phyloP scores from a whole-genome alignment of 2,113 vertebrate species.

The Varanus salvator region DNA sequence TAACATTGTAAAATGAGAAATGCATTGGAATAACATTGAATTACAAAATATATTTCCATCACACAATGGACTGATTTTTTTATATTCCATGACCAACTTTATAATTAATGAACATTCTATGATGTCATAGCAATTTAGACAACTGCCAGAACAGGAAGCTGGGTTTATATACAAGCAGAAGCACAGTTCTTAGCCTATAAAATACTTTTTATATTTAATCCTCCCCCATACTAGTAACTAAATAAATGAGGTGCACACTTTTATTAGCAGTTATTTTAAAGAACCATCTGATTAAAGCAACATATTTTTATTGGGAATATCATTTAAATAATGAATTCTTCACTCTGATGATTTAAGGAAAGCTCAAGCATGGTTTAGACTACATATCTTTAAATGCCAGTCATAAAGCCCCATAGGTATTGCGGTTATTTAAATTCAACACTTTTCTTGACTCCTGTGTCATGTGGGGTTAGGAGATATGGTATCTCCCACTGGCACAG shows the following conservation, averaged over 20 bases:
- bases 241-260: neutral
- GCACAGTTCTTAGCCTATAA: neutral
- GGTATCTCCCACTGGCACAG: constrained; percentile 16
- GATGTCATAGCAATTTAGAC: neutral
- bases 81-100: neutral
- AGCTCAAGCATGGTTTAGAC: neutral
- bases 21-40: neutral
- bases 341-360: constrained; percentile 13
- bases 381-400: constrained; percentile 20
- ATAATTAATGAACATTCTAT: neutral
- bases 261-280: neutral
- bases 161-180: neutral
- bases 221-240: neutral
- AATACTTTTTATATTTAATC: neutral
- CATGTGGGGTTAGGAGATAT: constrained; percentile 11
- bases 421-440: constrained; percentile 46
- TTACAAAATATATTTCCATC: neutral
- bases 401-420: constrained; percentile 11
- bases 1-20: too few species aligned
- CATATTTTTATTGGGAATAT: neutral
- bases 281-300: constrained; percentile 27
- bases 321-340: constrained; percentile 20
- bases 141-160: neutral
- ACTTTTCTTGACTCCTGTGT: constrained; percentile 31
- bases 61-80: neutral